Conservation (phyloP, 1,140 invertebrate genomes). For the Linepithema humile region DNA sequence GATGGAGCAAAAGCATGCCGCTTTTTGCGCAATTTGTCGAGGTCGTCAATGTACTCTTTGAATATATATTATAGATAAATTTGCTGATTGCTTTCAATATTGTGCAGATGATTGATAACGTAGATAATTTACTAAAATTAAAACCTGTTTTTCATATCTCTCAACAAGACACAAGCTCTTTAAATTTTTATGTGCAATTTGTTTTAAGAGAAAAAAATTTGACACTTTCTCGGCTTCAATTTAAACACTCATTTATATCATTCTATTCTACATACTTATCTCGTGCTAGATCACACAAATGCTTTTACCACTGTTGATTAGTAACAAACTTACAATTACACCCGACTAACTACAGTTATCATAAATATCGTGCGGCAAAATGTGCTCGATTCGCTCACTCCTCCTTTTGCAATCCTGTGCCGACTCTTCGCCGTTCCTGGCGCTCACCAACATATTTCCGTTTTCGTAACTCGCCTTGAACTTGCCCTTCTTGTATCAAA, state of each 20-base stretch:
- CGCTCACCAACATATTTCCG: constrained; percentile 33
- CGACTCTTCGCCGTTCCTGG: neutral
- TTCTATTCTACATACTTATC: neutral
- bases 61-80: neutral
- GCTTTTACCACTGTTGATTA: neutral
- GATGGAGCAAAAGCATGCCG: neutral
- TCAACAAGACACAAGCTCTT: neutral
- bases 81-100: neutral
- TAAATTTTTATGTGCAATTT: neutral
- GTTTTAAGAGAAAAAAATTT: neutral
- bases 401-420: neutral
- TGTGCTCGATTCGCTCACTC: neutral
- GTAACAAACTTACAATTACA: neutral
- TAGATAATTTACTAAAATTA: neutral
- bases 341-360: neutral
- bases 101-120: neutral
- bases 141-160: neutral
- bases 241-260: neutral
- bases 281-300: neutral
- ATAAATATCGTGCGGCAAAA: constrained; percentile 15
- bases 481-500: constrained; percentile 49
- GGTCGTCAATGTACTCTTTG: neutral
- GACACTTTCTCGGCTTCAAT: neutral
- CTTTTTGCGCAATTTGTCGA: constrained; percentile 4
- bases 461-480: constrained; percentile 63